Evolutionary conservation across 2,888 invertebrate genomes (phyloP).

Genomic region (Himalopsyche japonica): DNA sequence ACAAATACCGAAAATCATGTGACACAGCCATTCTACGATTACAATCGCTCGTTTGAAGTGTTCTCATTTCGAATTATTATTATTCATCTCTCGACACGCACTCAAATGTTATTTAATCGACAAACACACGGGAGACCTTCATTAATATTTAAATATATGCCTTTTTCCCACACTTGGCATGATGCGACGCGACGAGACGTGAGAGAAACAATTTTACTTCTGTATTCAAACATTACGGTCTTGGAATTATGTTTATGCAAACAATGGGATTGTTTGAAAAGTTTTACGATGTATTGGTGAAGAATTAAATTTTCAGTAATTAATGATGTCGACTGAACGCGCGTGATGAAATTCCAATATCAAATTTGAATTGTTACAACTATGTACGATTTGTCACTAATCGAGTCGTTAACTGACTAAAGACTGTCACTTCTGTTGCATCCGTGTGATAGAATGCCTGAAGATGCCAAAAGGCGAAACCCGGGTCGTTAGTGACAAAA

Average conservation of each 20-base stretch:
- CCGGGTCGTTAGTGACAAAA: no score
- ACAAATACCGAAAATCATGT: not conserved
- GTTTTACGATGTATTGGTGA: not conserved
- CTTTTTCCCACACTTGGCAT: conserved; percentile 25
- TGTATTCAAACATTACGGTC: conserved; percentile 2
- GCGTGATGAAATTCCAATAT: no score
- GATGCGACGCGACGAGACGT: conserved; percentile 4
- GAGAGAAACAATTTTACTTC: conserved; percentile 18
- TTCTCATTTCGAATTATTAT: not conserved
- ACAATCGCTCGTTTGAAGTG: not conserved
- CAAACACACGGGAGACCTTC: not conserved
- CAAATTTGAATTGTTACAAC: no score
- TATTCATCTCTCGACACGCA: not conserved
- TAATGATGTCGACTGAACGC: no score
- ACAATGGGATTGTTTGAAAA: not conserved
- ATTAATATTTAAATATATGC: conserved; percentile 28
- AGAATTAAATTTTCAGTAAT: no score
- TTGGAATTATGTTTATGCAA: not conserved
- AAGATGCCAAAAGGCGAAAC: no score
- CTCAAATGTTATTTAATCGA: conserved; percentile 10
- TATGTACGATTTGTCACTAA: no score
- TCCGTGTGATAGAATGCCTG: no score
- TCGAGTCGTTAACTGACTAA: no score
- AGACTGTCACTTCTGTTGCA: no score
- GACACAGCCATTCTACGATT: not conserved